A percentile compares a stretch with the other conserved stretches of the same genome.
These are phyloP conservation scores for Steromphala cineraria DNA, from an alignment of 2,888 invertebrate genomes.

Conservation along the genomic window DNA sequence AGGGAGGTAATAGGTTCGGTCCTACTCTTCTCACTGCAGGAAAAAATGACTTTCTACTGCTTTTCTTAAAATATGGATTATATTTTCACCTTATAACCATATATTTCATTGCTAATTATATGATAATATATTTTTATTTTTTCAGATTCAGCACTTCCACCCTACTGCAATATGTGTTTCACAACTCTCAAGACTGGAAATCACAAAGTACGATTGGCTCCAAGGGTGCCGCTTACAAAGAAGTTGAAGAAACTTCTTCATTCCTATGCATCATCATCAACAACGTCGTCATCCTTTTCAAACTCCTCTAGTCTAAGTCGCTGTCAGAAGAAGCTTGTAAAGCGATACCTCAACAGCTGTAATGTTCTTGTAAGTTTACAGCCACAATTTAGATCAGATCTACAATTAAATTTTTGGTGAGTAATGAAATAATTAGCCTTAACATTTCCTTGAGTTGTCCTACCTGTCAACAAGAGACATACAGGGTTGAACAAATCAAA, in stretches of 20 bases:
- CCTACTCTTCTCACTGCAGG: too few relatives aligned
- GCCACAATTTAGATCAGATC: too few relatives aligned
- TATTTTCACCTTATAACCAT: too few relatives aligned
- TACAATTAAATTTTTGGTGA: not conserved
- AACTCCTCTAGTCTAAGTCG: not conserved
- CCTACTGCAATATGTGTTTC: not conserved
- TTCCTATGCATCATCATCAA: not conserved
- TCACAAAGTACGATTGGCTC: not conserved
- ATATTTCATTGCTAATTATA: too few relatives aligned
- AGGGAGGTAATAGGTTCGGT: too few relatives aligned
- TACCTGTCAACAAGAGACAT: too few relatives aligned
- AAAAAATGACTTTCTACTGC: too few relatives aligned
- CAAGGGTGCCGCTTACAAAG: not conserved
- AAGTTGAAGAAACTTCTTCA: not conserved
- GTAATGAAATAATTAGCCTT: too few relatives aligned
- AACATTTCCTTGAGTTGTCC: too few relatives aligned
- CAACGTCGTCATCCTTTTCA: not conserved
- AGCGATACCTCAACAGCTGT: not conserved
- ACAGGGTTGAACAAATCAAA: too few relatives aligned
- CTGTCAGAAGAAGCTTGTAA: not conserved
- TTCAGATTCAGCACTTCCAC: not conserved
- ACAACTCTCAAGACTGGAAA: not conserved
- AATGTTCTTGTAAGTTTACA: constrained; percentile 8
- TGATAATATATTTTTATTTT: too few relatives aligned
- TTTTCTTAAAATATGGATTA: too few relatives aligned